These are phyloP conservation scores for Ichneumoninae sp. DNA, from an alignment of 2,888 invertebrate genomes.

Conservation along the genomic window DNA sequence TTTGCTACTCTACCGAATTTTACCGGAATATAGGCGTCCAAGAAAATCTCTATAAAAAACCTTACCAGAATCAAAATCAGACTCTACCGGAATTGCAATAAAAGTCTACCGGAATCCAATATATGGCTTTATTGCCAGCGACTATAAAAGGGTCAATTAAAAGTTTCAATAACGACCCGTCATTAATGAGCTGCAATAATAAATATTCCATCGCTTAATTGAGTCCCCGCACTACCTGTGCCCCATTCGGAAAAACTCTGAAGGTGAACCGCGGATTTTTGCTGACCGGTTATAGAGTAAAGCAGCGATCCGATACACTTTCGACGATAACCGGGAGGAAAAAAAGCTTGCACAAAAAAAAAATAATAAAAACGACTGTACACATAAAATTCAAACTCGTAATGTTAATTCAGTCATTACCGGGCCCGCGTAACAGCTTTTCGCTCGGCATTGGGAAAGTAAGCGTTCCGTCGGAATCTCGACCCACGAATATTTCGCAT, in stretches of 20 bases:
- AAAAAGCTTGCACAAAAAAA: constrained; percentile 1
- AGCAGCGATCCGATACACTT: constrained; percentile 8
- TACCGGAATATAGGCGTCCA: too few relatives aligned
- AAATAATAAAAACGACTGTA: background rate
- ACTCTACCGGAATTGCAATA: too few relatives aligned
- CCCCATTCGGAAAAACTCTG: background rate
- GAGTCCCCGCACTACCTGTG: background rate
- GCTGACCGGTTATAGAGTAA: background rate
- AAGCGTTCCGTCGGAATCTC: constrained; percentile 51
- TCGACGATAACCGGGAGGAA: background rate
- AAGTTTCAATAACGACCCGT: background rate
- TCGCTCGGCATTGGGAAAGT: constrained; percentile 36
- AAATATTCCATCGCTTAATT: constrained; percentile 6
- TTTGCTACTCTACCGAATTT: too few relatives aligned
- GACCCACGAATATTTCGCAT: constrained; percentile 51
- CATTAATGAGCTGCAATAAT: background rate
- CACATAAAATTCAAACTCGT: constrained; percentile 23
- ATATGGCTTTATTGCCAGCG: too few relatives aligned
- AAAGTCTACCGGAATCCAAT: too few relatives aligned
- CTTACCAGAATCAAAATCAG: too few relatives aligned
- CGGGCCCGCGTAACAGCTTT: constrained; percentile 45
- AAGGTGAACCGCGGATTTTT: constrained; percentile 24
- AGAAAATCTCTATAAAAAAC: too few relatives aligned
- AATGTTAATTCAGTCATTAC: constrained; percentile 59
- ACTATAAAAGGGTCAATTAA: background rate